Conservation (phyloP, 2,888 invertebrate genomes). For the Cremastobaeus sp. region DNA sequence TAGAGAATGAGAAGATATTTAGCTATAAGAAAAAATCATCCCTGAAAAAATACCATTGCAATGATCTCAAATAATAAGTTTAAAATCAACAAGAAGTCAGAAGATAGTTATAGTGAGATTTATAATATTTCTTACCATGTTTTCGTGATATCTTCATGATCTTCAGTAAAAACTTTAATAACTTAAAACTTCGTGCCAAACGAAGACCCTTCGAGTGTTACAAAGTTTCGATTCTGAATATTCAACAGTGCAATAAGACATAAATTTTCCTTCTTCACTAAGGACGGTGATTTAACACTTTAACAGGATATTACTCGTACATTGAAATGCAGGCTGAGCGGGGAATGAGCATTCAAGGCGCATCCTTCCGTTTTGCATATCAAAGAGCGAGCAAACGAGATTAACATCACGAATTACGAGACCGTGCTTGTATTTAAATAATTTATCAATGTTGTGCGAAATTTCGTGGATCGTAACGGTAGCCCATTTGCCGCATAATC, state of each 20-base stretch:
- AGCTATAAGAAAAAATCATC: too few species aligned
- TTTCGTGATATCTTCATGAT: too few species aligned
- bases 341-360: constrained; percentile 45
- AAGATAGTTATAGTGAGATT: too few species aligned
- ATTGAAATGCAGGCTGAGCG: constrained; percentile 28
- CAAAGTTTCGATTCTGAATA: too few species aligned
- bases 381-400: constrained; percentile 37
- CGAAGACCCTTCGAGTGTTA: too few species aligned
- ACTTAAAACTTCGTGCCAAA: too few species aligned
- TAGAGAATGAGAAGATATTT: too few species aligned
- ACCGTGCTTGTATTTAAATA: constrained; percentile 53
- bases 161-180: too few species aligned
- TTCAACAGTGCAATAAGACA: constrained; percentile 7
- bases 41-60: too few species aligned
- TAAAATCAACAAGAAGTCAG: too few species aligned
- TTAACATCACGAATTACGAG: constrained; percentile 47
- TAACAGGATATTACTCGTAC: constrained; percentile 45
- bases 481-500: constrained; percentile 56
- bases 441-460: constrained; percentile 61
- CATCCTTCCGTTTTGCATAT: constrained; percentile 54
- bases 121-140: too few species aligned
- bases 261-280: background rate
- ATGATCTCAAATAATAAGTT: too few species aligned
- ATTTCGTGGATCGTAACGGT: constrained; percentile 58
- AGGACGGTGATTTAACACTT: constrained; percentile 44